Evolutionary conservation across 2,113 vertebrate species (phyloP).

Genomic region (Leucopternis melanops): DNA sequence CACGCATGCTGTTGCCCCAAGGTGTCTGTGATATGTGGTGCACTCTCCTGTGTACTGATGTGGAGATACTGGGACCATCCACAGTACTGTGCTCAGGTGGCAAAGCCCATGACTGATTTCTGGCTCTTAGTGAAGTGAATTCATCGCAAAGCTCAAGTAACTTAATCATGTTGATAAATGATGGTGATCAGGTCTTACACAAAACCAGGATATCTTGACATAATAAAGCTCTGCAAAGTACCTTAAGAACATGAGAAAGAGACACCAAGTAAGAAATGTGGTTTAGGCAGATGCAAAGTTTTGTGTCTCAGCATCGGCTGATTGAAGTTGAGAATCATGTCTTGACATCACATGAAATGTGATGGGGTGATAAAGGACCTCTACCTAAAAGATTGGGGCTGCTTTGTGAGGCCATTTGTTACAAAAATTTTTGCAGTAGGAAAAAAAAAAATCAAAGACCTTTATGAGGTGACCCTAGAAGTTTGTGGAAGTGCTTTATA

Average conservation of each 20-base stretch:
- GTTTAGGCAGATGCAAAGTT: background rate
- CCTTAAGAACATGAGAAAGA: background rate
- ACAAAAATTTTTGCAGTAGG: conserved; percentile 25
- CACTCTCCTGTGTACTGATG: rapidly evolving
- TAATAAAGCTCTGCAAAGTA: background rate
- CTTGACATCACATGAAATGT: background rate
- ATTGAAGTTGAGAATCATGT: background rate
- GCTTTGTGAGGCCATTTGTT: conserved; percentile 20
- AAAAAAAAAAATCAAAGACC: conserved; percentile 50
- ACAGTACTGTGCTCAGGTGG: background rate
- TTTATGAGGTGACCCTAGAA: conserved; percentile 73
- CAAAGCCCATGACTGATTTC: background rate
- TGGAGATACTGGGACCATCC: background rate
- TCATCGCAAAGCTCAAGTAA: background rate
- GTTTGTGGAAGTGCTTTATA: no score
- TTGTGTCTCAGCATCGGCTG: background rate
- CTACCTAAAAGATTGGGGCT: background rate
- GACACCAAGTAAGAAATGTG: background rate
- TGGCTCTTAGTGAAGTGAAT: background rate
- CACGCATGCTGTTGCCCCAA: rapidly evolving
- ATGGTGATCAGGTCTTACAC: background rate
- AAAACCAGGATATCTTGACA: background rate
- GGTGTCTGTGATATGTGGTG: background rate
- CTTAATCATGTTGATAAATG: background rate
- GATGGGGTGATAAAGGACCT: conserved; percentile 8